Evolutionary conservation across 2,113 vertebrate genomes (phyloP).

Genomic region (Dipodomys ordii): DNA sequence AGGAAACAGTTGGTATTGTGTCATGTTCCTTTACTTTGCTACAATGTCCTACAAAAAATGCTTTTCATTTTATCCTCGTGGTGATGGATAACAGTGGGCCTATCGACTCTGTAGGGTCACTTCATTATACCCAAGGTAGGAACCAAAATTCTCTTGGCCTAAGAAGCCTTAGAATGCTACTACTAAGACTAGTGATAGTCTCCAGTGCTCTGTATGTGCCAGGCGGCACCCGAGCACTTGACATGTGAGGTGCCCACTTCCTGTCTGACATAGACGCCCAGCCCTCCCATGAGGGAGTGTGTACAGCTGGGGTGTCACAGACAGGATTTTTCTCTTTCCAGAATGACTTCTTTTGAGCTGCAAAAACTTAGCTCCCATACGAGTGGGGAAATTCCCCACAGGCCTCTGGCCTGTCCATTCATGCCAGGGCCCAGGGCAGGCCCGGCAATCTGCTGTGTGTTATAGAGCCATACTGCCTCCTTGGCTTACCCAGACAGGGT

Average conservation of each 20-base stretch:
- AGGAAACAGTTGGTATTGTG: constrained; percentile 25
- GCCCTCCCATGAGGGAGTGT: background rate
- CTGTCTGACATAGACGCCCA: background rate
- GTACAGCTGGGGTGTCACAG: background rate
- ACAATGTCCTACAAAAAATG: background rate
- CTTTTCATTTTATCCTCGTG: background rate
- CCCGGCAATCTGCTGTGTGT: too few species aligned
- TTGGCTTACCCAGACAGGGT: background rate
- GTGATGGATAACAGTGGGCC: background rate
- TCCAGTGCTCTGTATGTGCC: rapidly evolving
- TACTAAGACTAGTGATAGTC: background rate
- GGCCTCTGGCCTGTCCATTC: too few species aligned
- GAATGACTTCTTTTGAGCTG: constrained; percentile 6
- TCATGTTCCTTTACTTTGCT: constrained; percentile 66
- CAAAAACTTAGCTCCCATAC: background rate
- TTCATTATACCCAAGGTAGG: background rate
- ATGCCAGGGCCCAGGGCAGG: too few species aligned
- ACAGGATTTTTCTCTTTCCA: constrained; percentile 2
- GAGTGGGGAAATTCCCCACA: constrained; percentile 15
- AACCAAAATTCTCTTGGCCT: background rate
- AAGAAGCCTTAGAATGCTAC: too few species aligned
- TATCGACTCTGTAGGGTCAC: background rate
- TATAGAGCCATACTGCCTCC: background rate
- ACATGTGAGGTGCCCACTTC: background rate
- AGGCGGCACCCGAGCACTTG: background rate